Conservation (phyloP, 2,113 vertebrate species). For the Cettia cetti region DNA sequence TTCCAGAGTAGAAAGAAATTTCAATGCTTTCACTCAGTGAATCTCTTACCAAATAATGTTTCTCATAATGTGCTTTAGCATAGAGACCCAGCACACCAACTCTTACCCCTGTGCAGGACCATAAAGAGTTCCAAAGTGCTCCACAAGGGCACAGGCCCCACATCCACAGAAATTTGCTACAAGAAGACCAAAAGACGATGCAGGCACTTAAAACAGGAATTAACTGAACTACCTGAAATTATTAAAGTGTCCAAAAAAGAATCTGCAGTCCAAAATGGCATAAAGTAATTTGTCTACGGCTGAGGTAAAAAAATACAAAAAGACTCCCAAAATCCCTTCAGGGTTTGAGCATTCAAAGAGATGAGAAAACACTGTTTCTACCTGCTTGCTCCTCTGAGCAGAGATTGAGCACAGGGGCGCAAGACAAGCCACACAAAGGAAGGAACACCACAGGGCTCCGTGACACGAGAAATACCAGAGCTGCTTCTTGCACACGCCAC, state of each 20-base stretch:
- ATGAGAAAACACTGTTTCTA: neutral
- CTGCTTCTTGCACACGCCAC: neutral
- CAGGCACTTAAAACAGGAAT: neutral
- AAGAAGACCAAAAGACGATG: neutral
- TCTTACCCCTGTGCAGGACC: neutral
- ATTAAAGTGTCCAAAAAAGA: neutral
- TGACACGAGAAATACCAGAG: neutral
- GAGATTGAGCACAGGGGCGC: neutral
- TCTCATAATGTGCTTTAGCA: neutral
- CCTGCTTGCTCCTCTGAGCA: neutral
- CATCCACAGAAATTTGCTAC: neutral
- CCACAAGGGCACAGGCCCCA: neutral
- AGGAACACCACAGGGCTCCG: neutral
- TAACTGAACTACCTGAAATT: neutral
- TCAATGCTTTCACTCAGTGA: neutral
- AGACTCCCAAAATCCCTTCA: neutral
- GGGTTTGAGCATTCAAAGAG: neutral
- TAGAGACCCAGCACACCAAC: neutral
- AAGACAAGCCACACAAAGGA: neutral
- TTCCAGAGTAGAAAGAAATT: neutral
- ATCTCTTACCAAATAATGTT: neutral
- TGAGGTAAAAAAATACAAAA: neutral
- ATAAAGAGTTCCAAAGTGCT: neutral
- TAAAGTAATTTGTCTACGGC: neutral
- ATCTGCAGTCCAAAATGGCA: neutral